A percentile compares a stretch with the other conserved stretches of the same genome.
Evolutionary conservation across 2,113 vertebrate species (phyloP).

Genomic region (Sciurus niger): DNA sequence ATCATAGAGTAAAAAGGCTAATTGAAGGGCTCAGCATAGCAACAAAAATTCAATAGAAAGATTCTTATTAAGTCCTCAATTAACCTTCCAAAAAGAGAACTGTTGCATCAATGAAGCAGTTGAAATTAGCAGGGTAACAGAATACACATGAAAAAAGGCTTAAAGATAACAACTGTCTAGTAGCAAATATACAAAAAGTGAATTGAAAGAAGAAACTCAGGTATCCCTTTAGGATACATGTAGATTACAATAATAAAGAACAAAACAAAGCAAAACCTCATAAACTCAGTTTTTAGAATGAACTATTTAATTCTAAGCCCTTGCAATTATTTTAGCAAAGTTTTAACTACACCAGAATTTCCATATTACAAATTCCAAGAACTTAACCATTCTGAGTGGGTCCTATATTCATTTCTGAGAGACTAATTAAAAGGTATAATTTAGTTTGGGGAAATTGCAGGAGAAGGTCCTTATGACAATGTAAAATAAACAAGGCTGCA

Average conservation of each 20-base stretch:
- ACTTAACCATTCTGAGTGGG: constrained; percentile 39
- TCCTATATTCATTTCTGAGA: constrained; percentile 24
- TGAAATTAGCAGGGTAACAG: background rate
- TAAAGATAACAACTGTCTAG: constrained; percentile 1
- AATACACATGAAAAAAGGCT: background rate
- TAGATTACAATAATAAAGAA: constrained; percentile 59
- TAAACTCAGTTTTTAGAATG: constrained; percentile 34
- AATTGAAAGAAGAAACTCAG: constrained; percentile 5
- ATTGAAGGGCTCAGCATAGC: constrained; percentile 14
- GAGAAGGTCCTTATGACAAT: constrained; percentile 62
- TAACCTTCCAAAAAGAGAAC: constrained; percentile 50
- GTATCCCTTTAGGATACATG: background rate
- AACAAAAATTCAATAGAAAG: constrained; percentile 48
- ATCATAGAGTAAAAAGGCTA: background rate
- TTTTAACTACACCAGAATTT: constrained; percentile 48
- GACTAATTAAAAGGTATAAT: constrained; percentile 71
- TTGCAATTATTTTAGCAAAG: constrained; percentile 14
- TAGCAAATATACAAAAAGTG: constrained; percentile 24
- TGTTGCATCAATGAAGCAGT: background rate
- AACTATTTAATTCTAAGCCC: constrained; percentile 41
- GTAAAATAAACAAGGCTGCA: constrained; percentile 48
- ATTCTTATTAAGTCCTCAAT: constrained; percentile 46
- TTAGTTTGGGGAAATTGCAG: constrained; percentile 5
- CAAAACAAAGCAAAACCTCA: background rate
- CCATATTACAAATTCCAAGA: constrained; percentile 48